phyloP scores from a whole-genome alignment of 2,113 vertebrate genomes.

The Neogale vison region DNA sequence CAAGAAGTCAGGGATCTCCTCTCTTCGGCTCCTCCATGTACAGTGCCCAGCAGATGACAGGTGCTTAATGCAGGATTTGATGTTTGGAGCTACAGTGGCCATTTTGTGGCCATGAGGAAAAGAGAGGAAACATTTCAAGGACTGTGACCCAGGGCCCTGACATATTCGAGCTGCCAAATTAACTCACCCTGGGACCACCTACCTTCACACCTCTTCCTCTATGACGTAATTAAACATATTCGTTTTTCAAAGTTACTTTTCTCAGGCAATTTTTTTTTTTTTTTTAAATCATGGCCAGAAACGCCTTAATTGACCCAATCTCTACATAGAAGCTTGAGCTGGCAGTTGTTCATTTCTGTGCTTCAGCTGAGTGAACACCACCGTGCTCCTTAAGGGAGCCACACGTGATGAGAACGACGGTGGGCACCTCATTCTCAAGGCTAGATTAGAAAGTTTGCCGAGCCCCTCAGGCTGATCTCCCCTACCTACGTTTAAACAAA shows the following conservation, averaged over 20 bases:
- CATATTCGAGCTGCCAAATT: not conserved
- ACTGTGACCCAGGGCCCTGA: not conserved
- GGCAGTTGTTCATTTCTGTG: not conserved
- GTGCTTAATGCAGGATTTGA: not conserved
- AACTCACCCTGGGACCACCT: not conserved
- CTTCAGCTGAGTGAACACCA: fast-evolving
- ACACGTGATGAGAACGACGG: fast-evolving
- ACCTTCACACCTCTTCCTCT: not conserved
- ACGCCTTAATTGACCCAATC: not conserved
- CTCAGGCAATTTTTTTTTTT: not conserved
- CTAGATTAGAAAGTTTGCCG: not conserved
- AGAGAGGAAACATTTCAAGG: not conserved
- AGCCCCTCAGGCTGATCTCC: not conserved
- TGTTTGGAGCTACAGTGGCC: not conserved
- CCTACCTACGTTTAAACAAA: not conserved
- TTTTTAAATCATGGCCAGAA: not conserved
- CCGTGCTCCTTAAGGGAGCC: fast-evolving
- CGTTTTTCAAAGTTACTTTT: not conserved
- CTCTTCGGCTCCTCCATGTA: not conserved
- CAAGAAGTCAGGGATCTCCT: not conserved
- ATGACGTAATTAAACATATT: not conserved
- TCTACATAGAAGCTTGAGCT: not conserved
- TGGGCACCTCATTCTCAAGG: not conserved
- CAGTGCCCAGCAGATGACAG: not conserved
- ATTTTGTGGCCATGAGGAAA: constrained; percentile 12